A percentile compares a stretch with the other conserved stretches of the same genome.
These are phyloP conservation scores for Beris morrisii DNA, from an alignment of 2,888 invertebrate species.

Conservation along the genomic window DNA sequence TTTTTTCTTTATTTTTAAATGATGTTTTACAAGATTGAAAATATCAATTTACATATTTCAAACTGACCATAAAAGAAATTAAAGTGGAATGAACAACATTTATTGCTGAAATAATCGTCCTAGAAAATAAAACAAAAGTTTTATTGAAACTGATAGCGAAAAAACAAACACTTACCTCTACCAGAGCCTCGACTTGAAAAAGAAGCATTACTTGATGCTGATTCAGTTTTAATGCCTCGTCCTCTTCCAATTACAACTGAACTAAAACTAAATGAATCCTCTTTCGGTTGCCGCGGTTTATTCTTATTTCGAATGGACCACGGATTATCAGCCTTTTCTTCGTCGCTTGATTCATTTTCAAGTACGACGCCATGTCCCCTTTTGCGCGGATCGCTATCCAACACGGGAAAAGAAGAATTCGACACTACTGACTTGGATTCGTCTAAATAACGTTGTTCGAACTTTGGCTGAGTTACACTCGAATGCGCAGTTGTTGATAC, in stretches of 20 bases:
- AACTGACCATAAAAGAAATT: no score
- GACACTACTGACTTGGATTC: neutral
- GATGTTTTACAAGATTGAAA: no score
- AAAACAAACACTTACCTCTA: conserved; percentile 18
- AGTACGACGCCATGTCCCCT: neutral
- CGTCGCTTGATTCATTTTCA: conserved; percentile 5
- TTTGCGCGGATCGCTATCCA: conserved; percentile 4
- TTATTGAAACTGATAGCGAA: neutral
- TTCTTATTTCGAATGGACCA: conserved; percentile 25
- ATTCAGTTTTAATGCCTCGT: conserved; percentile 24
- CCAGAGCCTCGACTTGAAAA: conserved; percentile 13
- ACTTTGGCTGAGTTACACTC: conserved; percentile 12
- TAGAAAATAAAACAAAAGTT: neutral
- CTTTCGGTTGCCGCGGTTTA: conserved; percentile 23
- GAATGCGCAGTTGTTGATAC: conserved; percentile 1
- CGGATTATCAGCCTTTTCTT: conserved; percentile 22
- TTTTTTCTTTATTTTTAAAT: no score
- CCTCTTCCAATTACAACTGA: conserved; percentile 23
- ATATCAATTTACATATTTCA: no score
- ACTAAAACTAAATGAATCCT: conserved; percentile 28
- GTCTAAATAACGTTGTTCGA: conserved; percentile 17
- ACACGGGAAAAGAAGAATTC: neutral
- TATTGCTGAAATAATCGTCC: conserved; percentile 24
- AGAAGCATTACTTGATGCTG: conserved; percentile 8
- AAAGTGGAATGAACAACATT: neutral